Base-by-base conservation (phyloP, 1,140 invertebrate species). In the Carcinoscorpius rotundicauda region DNA sequence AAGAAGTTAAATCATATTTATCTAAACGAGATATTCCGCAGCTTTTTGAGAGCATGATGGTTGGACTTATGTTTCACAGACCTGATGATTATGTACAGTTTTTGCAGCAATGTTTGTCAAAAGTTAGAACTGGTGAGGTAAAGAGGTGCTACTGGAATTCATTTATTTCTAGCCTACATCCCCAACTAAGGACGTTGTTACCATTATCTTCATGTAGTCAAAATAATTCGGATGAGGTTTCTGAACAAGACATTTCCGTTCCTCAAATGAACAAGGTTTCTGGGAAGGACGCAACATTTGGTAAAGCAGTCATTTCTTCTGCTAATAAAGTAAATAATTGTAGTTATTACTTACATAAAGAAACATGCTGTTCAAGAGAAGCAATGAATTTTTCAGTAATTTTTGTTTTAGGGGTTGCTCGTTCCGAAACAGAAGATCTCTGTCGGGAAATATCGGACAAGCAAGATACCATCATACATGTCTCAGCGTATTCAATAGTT, bases 41-140 rank as follows among this genome's bases (percentile, higher is more conserved):
- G 49, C 60, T 67, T 5, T 67, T 67, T 52, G 66, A 67, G 29
- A 64, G 62, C 60, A 52, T 67, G 8, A 67, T 67, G 66, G 66
- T 63, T 29, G 66, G 66, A 61, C 66, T 67, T 8, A 67, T 67
- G 66, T 67, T 64, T 29, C 66, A 67, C 63, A 55, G 66, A 51
- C 66, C 66, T 8, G 66, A 67, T 10, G 64, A 67, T 60, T 62
- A 67, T 63, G 64, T 67, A 49, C 57, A 58, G 29, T 67, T 64
- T 9, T 60, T 67, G 3, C 66, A 67, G 49, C 61, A 29, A 0
- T 67, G 66, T 51, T 67, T 49, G 66, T 67, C 63, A 67, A 67
- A 59, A 48, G n/a, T 52, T 64, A 62, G 59, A 67, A 67, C 6
- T 10, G 63, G 3, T 64, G 62, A 50, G 61, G 58, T 55, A 64